phyloP scores from a whole-genome alignment of 2,888 invertebrate species.

The Orchestes rusci region DNA sequence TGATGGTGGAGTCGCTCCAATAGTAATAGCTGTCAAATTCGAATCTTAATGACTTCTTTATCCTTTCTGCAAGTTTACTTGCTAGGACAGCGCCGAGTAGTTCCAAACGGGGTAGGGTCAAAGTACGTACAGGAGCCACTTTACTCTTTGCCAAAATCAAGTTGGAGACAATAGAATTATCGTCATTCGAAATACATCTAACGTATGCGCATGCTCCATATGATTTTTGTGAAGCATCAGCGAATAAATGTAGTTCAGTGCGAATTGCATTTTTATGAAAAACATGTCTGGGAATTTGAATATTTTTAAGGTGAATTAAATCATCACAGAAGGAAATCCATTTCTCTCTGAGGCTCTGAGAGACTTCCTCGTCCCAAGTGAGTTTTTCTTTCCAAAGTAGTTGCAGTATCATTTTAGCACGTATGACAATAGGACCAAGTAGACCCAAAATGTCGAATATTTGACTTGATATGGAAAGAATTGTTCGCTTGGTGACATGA shows the following conservation, averaged over 20 bases:
- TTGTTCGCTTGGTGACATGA: neutral
- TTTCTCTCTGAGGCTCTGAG: neutral
- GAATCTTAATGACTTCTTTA: neutral
- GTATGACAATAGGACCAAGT: neutral
- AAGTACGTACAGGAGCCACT: neutral
- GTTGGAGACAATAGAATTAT: neutral
- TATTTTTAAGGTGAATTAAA: neutral
- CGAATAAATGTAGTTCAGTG: neutral
- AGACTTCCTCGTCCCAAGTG: neutral
- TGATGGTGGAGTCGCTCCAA: neutral
- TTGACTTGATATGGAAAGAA: neutral
- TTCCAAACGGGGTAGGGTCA: conserved; percentile 1
- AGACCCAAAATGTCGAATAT: neutral
- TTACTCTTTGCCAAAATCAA: neutral
- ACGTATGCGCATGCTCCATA: neutral
- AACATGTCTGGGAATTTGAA: neutral
- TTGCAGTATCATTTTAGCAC: neutral
- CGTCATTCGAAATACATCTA: neutral
- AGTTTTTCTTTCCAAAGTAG: neutral
- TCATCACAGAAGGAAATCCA: neutral
- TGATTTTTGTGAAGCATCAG: neutral
- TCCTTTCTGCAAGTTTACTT: neutral
- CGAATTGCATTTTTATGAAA: neutral
- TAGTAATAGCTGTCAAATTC: neutral
- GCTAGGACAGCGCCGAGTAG: neutral